phyloP scores from a whole-genome alignment of 2,113 vertebrate species.

The Sula dactylatra region DNA sequence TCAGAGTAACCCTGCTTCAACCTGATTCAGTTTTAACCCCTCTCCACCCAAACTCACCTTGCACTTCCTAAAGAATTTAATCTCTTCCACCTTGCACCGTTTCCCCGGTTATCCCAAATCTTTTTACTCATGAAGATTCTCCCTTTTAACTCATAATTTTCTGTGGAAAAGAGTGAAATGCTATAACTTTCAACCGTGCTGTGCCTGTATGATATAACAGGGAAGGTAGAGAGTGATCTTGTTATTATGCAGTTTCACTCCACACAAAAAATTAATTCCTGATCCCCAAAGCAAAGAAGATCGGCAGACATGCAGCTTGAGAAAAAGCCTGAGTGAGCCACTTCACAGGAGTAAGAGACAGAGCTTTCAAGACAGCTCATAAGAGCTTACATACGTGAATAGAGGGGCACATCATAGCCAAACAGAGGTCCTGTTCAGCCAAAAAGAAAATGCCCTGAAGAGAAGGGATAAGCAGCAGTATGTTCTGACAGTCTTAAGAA shows the following conservation, averaged over 20 bases:
- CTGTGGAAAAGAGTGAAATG: neutral
- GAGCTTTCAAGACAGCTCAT: neutral
- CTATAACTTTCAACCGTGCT: neutral
- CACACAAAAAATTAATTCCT: neutral
- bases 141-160: neutral
- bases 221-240: neutral
- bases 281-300: neutral
- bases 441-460: neutral
- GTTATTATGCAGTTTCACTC: neutral
- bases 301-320: neutral
- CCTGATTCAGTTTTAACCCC: neutral
- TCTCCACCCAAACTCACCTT: neutral
- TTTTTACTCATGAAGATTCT: neutral
- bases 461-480: neutral
- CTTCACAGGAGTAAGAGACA: neutral
- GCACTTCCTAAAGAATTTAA: neutral
- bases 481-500: neutral
- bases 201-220: neutral
- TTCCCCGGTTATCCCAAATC: neutral
- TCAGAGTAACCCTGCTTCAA: neutral
- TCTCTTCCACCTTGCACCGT: neutral
- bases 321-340: neutral
- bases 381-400: neutral
- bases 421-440: neutral
- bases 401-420: rapidly evolving